Conservation (phyloP, 1,140 invertebrate species). For the Pseudomyrmex concolor region DNA sequence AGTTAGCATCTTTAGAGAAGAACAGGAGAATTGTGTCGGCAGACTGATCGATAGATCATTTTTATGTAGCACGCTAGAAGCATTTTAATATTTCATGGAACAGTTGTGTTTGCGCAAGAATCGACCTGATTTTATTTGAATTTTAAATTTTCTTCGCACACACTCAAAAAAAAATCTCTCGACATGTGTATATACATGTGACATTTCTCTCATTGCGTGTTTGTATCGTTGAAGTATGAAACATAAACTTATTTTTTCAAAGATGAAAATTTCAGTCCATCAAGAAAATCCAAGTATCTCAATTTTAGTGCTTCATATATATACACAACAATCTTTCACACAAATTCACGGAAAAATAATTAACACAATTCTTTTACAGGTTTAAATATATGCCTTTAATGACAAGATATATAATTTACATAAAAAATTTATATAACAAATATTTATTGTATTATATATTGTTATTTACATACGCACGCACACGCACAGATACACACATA, state of each 20-base stretch:
- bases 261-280: too few relatives aligned
- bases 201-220: too few relatives aligned
- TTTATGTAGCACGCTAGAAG: background rate
- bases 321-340: background rate
- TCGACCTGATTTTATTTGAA: conserved; percentile 44
- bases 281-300: background rate
- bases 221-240: too few relatives aligned
- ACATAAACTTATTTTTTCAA: too few relatives aligned
- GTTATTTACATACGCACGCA: background rate
- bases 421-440: conserved; percentile 67
- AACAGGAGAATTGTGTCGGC: background rate
- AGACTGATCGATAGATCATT: background rate
- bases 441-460: conserved; percentile 40
- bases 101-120: background rate
- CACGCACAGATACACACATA: too few relatives aligned
- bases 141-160: conserved; percentile 37
- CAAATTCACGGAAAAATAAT: conserved; percentile 29
- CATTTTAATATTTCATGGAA: conserved; percentile 67
- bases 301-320: background rate
- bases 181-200: too few relatives aligned
- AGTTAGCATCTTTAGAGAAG: background rate
- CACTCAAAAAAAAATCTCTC: background rate
- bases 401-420: conserved; percentile 61
- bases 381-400: conserved; percentile 62
- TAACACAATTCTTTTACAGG: conserved; percentile 55